These are phyloP conservation scores for Chalcis sispes DNA, from an alignment of 2,888 invertebrate species.

Conservation along the genomic window DNA sequence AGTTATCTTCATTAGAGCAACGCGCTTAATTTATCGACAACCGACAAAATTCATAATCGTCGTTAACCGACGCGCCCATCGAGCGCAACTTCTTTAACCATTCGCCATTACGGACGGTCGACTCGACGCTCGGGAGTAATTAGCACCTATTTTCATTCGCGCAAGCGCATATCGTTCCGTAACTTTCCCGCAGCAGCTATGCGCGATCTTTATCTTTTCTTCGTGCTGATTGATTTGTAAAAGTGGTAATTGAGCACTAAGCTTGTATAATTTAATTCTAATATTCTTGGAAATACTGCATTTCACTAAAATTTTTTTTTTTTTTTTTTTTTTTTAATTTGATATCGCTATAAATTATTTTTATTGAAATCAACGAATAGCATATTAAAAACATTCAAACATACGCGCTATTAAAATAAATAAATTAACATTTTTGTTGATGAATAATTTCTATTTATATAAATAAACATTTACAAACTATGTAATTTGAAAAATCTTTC, in stretches of 20 bases:
- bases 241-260: background rate
- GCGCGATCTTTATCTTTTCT: constrained; percentile 11
- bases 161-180: constrained; percentile 5
- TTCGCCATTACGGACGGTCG: background rate
- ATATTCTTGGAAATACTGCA: too few species aligned
- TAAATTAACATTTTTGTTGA: too few species aligned
- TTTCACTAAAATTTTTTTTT: too few species aligned
- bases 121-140: constrained; percentile 25
- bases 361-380: too few species aligned
- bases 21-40: background rate
- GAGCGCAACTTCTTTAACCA: background rate
- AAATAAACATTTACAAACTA: too few species aligned
- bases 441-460: too few species aligned
- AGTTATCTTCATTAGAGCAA: background rate
- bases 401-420: too few species aligned
- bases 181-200: constrained; percentile 4
- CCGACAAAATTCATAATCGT: background rate
- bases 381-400: too few species aligned
- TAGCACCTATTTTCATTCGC: constrained; percentile 32
- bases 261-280: too few species aligned
- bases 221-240: constrained; percentile 49
- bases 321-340: too few species aligned
- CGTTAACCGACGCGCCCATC: constrained; percentile 3
- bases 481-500: too few species aligned
- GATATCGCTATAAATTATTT: too few species aligned